phyloP scores from a whole-genome alignment of 2,888 invertebrate species.

The Papilio elwesi region DNA sequence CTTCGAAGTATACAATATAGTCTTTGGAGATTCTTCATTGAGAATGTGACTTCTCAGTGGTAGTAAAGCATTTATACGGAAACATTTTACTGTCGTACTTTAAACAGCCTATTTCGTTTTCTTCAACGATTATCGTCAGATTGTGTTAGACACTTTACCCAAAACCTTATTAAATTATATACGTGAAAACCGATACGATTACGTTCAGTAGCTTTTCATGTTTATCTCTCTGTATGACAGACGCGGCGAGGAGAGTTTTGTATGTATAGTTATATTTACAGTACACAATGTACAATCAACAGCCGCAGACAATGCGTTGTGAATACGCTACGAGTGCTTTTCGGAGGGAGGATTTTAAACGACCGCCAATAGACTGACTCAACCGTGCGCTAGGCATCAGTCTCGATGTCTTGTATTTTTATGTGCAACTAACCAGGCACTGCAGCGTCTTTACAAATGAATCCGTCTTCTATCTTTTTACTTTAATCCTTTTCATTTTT shows the following conservation, averaged over 20 bases:
- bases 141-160: background rate
- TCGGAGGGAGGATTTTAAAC: slow-evolving; percentile 41
- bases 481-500: background rate
- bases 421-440: background rate
- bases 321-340: slow-evolving; percentile 27
- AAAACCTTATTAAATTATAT: background rate
- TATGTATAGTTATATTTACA: slow-evolving; percentile 12
- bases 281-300: slow-evolving; percentile 18
- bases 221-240: background rate
- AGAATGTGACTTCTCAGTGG: too few relatives aligned
- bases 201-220: background rate
- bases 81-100: too few relatives aligned
- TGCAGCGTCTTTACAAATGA: background rate
- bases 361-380: slow-evolving; percentile 43
- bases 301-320: slow-evolving; percentile 19
- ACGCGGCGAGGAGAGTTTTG: slow-evolving; percentile 7
- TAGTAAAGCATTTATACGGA: too few relatives aligned
- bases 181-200: too few relatives aligned
- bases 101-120: too few relatives aligned
- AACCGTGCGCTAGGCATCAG: slow-evolving; percentile 25
- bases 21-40: too few relatives aligned
- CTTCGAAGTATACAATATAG: too few relatives aligned
- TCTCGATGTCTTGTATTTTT: slow-evolving; percentile 22
- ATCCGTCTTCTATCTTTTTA: background rate
- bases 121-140: too few relatives aligned